A percentile compares a stretch with the other conserved stretches of the same genome.
Conservation (phyloP, 2,888 invertebrate species). For the Hedya salicella region DNA sequence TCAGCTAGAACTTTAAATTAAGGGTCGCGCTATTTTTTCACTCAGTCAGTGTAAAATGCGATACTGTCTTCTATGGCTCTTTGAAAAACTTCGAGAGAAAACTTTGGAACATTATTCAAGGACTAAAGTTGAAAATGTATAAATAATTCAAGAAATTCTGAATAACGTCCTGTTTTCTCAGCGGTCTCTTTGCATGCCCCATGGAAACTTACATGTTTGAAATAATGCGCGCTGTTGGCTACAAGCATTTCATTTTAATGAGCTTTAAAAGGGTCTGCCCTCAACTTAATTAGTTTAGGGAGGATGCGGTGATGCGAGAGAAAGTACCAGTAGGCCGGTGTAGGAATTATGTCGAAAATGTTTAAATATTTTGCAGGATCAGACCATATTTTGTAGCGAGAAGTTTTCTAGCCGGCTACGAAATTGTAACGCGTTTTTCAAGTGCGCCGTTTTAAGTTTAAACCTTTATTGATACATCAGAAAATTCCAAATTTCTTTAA, state of each 20-base stretch:
- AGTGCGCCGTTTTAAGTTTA: not conserved
- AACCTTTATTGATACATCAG: no score
- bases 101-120: not conserved
- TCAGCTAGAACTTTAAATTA: no score
- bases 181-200: not conserved
- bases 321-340: slow-evolving; percentile 27
- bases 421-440: not conserved
- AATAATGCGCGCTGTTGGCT: slow-evolving; percentile 40
- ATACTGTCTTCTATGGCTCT: no score
- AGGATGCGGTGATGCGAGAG: slow-evolving; percentile 55
- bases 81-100: not conserved
- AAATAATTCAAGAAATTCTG: not conserved
- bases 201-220: slow-evolving; percentile 46
- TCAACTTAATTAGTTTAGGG: slow-evolving; percentile 65
- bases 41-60: no score
- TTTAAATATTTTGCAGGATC: slow-evolving; percentile 1
- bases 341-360: not conserved
- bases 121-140: not conserved
- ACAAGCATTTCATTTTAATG: slow-evolving; percentile 65
- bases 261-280: slow-evolving; percentile 63
- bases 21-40: no score
- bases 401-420: not conserved
- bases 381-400: not conserved
- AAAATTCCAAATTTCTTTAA: no score
- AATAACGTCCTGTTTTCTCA: not conserved